Percentiles rank a stretch among this genome's conserved stretches.
Conservation (phyloP, 2,797 vertebrate species). For the Scarus forsteni region DNA sequence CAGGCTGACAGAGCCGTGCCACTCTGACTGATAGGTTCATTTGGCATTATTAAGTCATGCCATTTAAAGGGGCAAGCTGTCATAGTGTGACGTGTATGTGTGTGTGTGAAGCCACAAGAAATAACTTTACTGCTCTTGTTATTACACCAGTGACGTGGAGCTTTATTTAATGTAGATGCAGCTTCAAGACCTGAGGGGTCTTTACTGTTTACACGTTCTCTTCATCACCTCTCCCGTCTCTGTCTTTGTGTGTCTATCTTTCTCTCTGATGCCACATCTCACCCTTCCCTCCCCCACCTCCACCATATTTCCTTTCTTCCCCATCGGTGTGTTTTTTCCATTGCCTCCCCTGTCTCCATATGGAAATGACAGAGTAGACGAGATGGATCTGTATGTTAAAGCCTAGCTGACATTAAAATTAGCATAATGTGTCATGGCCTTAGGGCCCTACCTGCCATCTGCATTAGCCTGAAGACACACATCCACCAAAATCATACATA, state of each 20-base stretch:
- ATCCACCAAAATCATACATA: constrained; percentile 76
- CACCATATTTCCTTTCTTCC: constrained; percentile 51
- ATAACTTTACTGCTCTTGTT: constrained; percentile 64
- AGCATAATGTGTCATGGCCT: constrained; percentile 99
- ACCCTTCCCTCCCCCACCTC: constrained; percentile 24
- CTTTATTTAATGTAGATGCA: constrained; percentile 67
- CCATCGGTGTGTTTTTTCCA: constrained; percentile 61
- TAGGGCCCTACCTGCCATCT: constrained; percentile 98
- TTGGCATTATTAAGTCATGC: constrained; percentile 76
- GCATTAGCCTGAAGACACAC: constrained; percentile 93
- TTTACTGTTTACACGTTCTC: constrained; percentile 64
- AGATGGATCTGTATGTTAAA: constrained; percentile 99
- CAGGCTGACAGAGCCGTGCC: constrained; percentile 62
- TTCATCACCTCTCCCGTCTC: constrained; percentile 55
- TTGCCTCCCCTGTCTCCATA: constrained; percentile 88
- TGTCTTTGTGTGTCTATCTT: constrained; percentile 55
- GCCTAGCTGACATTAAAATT: constrained; percentile 99
- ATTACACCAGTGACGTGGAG: constrained; percentile 62
- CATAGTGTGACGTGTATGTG: constrained; percentile 50
- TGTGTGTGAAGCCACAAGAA: constrained; percentile 40
- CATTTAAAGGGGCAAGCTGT: constrained; percentile 77
- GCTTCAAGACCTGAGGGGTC: constrained; percentile 48
- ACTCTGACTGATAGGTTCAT: constrained; percentile 79
- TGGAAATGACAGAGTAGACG: constrained; percentile 93
- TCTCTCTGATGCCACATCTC: constrained; percentile 54